These are phyloP conservation scores for Bostrychus sinensis DNA, from an alignment of 2,113 vertebrate genomes.

Conservation along the genomic window DNA sequence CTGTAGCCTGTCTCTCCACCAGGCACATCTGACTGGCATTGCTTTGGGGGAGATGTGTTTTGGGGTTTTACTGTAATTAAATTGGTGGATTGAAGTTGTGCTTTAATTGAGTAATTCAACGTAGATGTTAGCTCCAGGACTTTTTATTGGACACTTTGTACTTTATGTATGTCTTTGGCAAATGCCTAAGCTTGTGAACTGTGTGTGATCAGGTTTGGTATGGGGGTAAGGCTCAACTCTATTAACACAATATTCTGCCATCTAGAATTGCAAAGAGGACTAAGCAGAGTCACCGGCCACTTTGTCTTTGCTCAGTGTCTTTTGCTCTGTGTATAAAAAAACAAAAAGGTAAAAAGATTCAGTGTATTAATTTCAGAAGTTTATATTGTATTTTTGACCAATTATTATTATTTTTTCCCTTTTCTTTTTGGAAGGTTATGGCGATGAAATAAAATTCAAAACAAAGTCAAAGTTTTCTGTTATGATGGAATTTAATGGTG, in stretches of 20 bases:
- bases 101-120: constrained; percentile 57
- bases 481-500: neutral
- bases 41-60: constrained; percentile 3
- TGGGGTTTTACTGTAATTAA: constrained; percentile 40
- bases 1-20: constrained; percentile 7
- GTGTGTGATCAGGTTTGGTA: constrained; percentile 51
- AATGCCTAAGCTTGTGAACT: constrained; percentile 63
- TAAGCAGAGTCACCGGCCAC: constrained; percentile 56
- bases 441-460: constrained; percentile 71
- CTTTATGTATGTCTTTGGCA: constrained; percentile 57
- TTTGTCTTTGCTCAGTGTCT: constrained; percentile 70
- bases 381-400: constrained; percentile 82
- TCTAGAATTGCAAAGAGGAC: constrained; percentile 55
- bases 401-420: constrained; percentile 53
- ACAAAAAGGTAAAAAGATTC: constrained; percentile 47
- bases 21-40: constrained; percentile 37
- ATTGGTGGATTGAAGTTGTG: constrained; percentile 58
- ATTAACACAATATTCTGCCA: constrained; percentile 63
- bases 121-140: constrained; percentile 57
- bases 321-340: constrained; percentile 66
- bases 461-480: constrained; percentile 33
- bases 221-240: constrained; percentile 32
- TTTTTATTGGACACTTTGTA: constrained; percentile 64
- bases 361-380: constrained; percentile 76
- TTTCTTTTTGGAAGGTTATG: constrained; percentile 65